Evolutionary conservation across 2,797 vertebrate species (phyloP), one percentile per base, ranked within the genome.

Genomic region (Spinus olivaceus): DNA sequence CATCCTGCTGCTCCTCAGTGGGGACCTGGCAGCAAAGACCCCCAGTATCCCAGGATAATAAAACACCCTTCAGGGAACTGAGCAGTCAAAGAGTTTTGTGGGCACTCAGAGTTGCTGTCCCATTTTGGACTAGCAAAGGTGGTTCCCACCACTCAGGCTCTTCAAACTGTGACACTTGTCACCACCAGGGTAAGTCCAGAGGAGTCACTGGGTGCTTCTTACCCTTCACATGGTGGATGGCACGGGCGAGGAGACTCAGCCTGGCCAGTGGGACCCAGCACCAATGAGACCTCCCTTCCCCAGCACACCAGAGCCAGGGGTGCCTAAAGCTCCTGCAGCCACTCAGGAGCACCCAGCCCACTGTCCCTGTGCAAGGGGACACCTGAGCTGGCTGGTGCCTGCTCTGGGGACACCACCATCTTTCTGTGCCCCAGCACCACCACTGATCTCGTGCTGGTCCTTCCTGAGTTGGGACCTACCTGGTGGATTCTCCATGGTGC

Each of bases 281-380:
- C 6, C 2, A 2, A 4, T 27, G 41, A 63, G 12, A 41, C 2
- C 2, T 21, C 53, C 49, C 20, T 82, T 56, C 19, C 51, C 22
- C 61, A 65, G 64, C 42, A 65, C 8, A 21, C 12, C 56, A 73
- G 6, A 0, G 0, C 23, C 44, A 15, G 46, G 1, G 12, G 30
- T 47, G 37, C 41, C 78, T 30, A 32, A 66, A 81, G 35, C 23
- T 73, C 39, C 49, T 14, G 32, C 6, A 39, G 9, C n/a, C 2
- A 0, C 44, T 56, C 2, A 1, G 25, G 20, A 8, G 7, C 17
- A 64, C 28, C 14, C 47, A 70, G 11, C 14, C 24, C 73, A 23
- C 28, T 17, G 41, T 65, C 15, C 46, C 23, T 0, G 0, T 20
- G 42, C 30, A 63, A 54, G 24, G n/a, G 39, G 22, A 71, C 35